phyloP scores from a whole-genome alignment of 2,113 vertebrate genomes.

The Prolemur simus region DNA sequence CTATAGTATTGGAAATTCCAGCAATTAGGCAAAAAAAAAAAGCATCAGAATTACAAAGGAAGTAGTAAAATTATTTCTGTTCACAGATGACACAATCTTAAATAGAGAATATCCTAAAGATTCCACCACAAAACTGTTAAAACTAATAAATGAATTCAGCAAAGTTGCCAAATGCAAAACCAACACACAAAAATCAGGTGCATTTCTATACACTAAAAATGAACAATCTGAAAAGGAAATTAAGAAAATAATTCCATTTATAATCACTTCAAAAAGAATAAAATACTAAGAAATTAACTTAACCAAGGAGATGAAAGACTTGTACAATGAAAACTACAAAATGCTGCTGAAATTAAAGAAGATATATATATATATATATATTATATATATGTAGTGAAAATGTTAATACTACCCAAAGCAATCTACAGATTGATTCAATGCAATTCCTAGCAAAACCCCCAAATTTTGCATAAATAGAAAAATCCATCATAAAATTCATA shows the following conservation, averaged over 20 bases:
- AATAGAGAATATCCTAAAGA: background rate
- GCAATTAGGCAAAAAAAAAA: background rate
- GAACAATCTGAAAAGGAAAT: background rate
- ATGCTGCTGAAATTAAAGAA: background rate
- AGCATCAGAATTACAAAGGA: background rate
- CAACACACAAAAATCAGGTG: background rate
- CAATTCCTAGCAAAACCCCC: background rate
- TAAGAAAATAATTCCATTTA: background rate
- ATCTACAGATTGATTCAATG: background rate
- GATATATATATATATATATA: background rate
- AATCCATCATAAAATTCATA: background rate
- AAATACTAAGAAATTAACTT: background rate
- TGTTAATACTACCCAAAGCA: background rate
- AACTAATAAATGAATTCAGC: background rate
- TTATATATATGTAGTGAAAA: background rate
- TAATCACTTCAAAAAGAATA: slow-evolving; percentile 21
- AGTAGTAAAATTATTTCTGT: background rate
- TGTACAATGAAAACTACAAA: background rate
- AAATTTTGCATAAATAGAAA: background rate
- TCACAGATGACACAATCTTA: background rate
- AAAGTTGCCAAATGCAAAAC: background rate
- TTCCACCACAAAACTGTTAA: background rate
- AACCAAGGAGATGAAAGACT: background rate
- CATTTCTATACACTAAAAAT: background rate
- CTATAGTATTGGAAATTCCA: background rate